Conservation (phyloP, 2,797 vertebrate genomes). For the Heteromormyrus szaboi region DNA sequence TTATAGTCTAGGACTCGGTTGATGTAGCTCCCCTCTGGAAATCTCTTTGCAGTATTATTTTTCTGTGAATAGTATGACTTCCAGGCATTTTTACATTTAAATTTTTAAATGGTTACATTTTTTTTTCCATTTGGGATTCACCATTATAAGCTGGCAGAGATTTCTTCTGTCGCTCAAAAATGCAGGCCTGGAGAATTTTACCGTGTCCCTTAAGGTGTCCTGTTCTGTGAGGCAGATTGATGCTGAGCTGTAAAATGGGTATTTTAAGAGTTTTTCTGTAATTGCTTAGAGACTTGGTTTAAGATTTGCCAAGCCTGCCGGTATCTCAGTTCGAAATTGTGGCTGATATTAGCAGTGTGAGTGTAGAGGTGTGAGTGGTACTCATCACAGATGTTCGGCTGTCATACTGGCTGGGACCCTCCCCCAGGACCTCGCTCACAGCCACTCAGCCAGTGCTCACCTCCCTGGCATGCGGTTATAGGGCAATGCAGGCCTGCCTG, state of each 20-base stretch:
- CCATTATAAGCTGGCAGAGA: conserved; percentile 25
- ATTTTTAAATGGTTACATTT: not conserved
- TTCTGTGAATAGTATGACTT: not conserved
- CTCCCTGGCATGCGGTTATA: not conserved
- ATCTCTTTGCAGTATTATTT: not conserved
- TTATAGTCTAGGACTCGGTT: not conserved
- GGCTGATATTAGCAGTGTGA: conserved; percentile 24
- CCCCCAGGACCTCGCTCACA: not conserved
- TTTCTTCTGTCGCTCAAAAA: not conserved
- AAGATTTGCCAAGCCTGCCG: conserved; percentile 30
- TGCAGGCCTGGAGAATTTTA: conserved; percentile 12
- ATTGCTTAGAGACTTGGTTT: conserved; percentile 45
- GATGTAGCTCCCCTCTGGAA: not conserved
- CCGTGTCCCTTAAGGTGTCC: conserved; percentile 29
- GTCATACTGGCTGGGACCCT: not conserved
- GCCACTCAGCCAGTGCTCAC: not conserved
- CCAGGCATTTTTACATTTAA: not conserved
- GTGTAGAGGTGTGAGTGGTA: not conserved
- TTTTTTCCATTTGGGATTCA: conserved; percentile 15
- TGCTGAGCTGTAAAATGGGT: conserved; percentile 37
- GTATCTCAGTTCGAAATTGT: conserved; percentile 28
- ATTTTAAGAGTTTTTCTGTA: conserved; percentile 38
- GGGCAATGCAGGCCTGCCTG: not conserved
- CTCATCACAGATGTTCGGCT: not conserved
- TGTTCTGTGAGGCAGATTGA: conserved; percentile 41